These are phyloP conservation scores for Simalia tracyae DNA, from an alignment of 2,797 vertebrate species.

Conservation along the genomic window DNA sequence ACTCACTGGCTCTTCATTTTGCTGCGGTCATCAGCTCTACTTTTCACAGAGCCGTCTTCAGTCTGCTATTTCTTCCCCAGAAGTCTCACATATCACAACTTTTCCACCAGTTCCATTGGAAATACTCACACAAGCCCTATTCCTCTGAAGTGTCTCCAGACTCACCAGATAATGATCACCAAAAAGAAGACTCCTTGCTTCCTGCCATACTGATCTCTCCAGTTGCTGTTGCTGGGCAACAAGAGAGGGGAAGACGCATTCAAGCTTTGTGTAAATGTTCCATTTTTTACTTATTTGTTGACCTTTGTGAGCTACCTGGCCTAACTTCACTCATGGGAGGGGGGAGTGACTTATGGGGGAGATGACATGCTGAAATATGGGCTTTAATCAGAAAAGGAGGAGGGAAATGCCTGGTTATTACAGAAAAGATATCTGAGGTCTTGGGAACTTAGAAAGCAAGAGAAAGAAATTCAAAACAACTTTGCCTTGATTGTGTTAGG, in stretches of 20 bases:
- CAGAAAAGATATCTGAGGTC: neutral
- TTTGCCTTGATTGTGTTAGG: neutral
- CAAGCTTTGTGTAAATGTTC: neutral
- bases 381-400: neutral
- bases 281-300: neutral
- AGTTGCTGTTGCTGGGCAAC: neutral
- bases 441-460: neutral
- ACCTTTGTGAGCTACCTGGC: neutral
- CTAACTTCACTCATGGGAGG: neutral
- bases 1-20: neutral
- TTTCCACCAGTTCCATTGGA: neutral
- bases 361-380: neutral
- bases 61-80: neutral
- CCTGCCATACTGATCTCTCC: neutral
- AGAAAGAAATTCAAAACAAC: neutral
- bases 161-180: neutral
- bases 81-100: neutral
- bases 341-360: neutral
- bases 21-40: neutral
- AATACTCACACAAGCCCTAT: neutral
- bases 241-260: neutral
- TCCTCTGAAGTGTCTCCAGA: neutral
- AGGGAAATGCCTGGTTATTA: neutral
- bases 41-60: neutral
- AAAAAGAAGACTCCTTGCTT: neutral